phyloP scores from a whole-genome alignment of 2,888 invertebrate species.

The Tetragonisca angustula region DNA sequence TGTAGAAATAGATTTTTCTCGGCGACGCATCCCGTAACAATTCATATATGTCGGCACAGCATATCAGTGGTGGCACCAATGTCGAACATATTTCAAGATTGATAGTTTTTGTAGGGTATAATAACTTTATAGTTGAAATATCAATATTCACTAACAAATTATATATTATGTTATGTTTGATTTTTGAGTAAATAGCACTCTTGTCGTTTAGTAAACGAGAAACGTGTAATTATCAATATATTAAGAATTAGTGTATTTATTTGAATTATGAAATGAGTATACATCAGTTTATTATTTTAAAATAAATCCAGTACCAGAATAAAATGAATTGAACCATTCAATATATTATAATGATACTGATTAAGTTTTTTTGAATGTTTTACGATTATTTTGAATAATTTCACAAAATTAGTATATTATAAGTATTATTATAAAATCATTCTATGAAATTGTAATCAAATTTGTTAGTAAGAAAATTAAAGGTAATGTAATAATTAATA shows the following conservation, averaged over 20 bases:
- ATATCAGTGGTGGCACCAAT: slow-evolving; percentile 49
- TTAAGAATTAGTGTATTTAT: neutral
- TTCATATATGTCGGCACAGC: slow-evolving; percentile 30
- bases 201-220: neutral
- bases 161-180: too few species aligned
- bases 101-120: neutral
- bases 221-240: neutral
- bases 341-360: neutral
- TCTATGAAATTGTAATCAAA: neutral
- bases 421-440: too few species aligned
- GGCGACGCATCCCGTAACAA: slow-evolving; percentile 50
- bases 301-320: neutral
- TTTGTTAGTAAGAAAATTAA: neutral
- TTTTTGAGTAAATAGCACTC: neutral
- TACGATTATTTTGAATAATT: neutral
- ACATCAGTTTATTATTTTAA: neutral
- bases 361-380: neutral
- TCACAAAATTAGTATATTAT: neutral
- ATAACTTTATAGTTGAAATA: neutral
- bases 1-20: slow-evolving; percentile 28
- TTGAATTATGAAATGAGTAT: neutral
- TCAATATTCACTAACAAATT: neutral
- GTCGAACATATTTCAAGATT: slow-evolving; percentile 20
- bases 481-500: neutral
- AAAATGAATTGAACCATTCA: neutral